Evolutionary conservation across 2,888 invertebrate species (phyloP).

Genomic region (Macrosiphum euphorbiae): DNA sequence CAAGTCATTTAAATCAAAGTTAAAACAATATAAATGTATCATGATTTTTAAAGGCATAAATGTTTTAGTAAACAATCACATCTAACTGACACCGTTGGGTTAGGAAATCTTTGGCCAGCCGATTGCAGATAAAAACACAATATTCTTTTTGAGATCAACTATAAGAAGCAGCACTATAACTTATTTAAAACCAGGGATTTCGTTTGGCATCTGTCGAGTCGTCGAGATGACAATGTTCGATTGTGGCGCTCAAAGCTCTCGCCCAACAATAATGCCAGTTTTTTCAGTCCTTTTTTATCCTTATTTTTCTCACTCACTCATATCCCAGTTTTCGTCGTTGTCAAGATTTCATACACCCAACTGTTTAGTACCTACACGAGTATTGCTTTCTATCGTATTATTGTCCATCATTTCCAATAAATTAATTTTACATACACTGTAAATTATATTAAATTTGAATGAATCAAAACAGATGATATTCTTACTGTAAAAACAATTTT

Average conservation of each 20-base stretch:
- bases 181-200: constrained; percentile 56
- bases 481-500: neutral
- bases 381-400: neutral
- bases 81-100: neutral
- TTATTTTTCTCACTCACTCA: neutral
- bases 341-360: neutral
- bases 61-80: neutral
- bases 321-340: neutral
- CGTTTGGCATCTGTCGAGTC: constrained; percentile 29
- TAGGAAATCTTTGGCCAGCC: neutral
- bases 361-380: neutral
- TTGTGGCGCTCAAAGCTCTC: constrained; percentile 42
- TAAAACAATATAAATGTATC: neutral
- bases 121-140: constrained; percentile 51
- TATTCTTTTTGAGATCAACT: constrained; percentile 35
- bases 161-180: constrained; percentile 20
- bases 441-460: neutral
- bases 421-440: neutral
- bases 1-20: neutral
- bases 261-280: constrained; percentile 32
- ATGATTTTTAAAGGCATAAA: neutral
- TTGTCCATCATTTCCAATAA: neutral
- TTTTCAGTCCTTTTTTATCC: neutral
- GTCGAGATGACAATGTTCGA: constrained; percentile 53
- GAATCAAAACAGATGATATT: neutral